Evolutionary conservation across 2,888 invertebrate genomes (phyloP), one percentile per base, ranked within the genome.

Genomic region (Zaprionus obscuricornis): DNA sequence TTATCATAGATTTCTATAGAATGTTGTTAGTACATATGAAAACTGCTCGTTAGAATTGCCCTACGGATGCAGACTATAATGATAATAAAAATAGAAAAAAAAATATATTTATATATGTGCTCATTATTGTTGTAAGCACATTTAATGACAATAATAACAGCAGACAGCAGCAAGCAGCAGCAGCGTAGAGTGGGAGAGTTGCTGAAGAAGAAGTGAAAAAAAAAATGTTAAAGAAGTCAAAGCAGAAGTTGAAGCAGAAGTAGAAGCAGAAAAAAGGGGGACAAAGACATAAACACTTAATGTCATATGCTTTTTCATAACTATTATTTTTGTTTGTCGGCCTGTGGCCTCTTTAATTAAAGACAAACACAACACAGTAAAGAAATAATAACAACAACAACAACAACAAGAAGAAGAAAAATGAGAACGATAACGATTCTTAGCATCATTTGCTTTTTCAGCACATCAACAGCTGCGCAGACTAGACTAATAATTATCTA

Each of bases 71-170:
- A 51, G n/a, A 22, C 47, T n/a, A 56, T 67, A 55, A 68, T n/a
- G n/a, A n/a, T n/a, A n/a, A n/a, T n/a, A n/a, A n/a, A n/a, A n/a
- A n/a, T n/a, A n/a, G n/a, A n/a, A n/a, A n/a, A n/a, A n/a, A n/a
- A n/a, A n/a, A n/a, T n/a, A n/a, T n/a, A n/a, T n/a, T n/a, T n/a
- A n/a, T n/a, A 68, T 67, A 43, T 55, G 51, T 49, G 43, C 62
- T 73, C 68, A 51, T 68, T 68, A 67, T 67, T 60, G 47, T 73
- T 36, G 73, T 73, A 45, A 67, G 45, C 73, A 60, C 68, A 55
- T 72, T 68, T 72, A 60, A 68, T 68, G 67, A 72, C 55, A 66
- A 72, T 68, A 68, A 68, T 72, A 72, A 66, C 60, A 54, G 37
- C n/a, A n/a, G n/a, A n/a, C n/a, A n/a, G n/a, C n/a, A n/a, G n/a